Conservation (phyloP, 1,140 invertebrate genomes). For the Sitophilus oryzae region DNA sequence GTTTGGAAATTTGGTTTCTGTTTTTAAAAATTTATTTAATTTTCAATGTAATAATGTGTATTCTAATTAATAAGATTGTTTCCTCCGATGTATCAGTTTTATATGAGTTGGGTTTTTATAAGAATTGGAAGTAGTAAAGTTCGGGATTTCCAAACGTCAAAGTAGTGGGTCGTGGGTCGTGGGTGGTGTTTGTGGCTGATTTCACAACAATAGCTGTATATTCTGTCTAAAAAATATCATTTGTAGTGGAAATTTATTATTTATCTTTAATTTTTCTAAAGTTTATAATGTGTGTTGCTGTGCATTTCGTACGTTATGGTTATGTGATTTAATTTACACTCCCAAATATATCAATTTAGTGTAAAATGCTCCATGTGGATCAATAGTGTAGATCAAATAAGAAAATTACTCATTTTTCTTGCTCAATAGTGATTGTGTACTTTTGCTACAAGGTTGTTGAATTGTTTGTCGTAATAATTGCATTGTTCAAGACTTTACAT, state of each 20-base stretch:
- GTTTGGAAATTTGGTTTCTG: background rate
- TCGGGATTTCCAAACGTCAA: background rate
- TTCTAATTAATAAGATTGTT: background rate
- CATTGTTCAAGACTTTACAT: constrained; percentile 20
- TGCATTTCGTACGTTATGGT: background rate
- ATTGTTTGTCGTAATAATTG: constrained; percentile 20
- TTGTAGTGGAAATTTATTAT: constrained; percentile 21
- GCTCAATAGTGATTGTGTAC: constrained; percentile 38
- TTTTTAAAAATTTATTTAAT: background rate
- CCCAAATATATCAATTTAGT: background rate
- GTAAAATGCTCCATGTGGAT: constrained; percentile 16
- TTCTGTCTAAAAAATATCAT: constrained; percentile 24
- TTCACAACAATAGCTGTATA: constrained; percentile 31
- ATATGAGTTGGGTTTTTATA: background rate
- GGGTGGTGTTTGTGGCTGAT: constrained; percentile 33
- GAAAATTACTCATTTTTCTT: constrained; percentile 31
- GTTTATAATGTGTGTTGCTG: constrained; percentile 10
- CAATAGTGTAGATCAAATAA: constrained; percentile 27
- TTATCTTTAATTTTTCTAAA: constrained; percentile 12
- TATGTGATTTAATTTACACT: background rate
- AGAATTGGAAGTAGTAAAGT: background rate
- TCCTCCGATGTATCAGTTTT: background rate
- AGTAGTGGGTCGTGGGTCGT: background rate
- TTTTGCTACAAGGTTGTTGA: constrained; percentile 36
- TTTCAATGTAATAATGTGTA: background rate